A percentile compares a stretch with the other conserved stretches of the same genome.
Conservation (phyloP, 2,888 invertebrate species). For the Sarcophaga variegata region DNA sequence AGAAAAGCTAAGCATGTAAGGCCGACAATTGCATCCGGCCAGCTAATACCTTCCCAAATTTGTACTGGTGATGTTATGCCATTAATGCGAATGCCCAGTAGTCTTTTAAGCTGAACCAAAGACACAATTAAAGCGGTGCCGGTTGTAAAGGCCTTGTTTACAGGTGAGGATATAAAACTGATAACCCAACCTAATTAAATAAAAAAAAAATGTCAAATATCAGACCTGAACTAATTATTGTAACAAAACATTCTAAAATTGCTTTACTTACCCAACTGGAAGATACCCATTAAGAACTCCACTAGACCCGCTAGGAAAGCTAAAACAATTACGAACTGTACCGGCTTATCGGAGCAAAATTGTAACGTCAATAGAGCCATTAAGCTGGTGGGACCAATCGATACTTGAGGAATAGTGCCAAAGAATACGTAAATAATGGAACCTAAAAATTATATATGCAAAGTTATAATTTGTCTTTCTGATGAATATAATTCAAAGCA, state of each 20-base stretch:
- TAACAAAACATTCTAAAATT: neutral
- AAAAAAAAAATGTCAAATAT: neutral
- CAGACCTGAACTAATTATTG: neutral
- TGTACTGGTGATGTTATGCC: constrained; percentile 77
- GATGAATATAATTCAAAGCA: neutral
- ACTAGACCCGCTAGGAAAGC: constrained; percentile 90
- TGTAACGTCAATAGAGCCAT: constrained; percentile 93
- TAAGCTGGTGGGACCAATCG: constrained; percentile 96
- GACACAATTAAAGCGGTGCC: constrained; percentile 91
- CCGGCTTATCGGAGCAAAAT: constrained; percentile 86
- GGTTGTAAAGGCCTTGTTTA: constrained; percentile 92
- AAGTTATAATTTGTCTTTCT: neutral
- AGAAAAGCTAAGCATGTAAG: constrained; percentile 86
- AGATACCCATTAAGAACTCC: constrained; percentile 90
- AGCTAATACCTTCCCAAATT: constrained; percentile 83
- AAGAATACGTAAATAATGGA: constrained; percentile 93
- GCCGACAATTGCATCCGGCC: constrained; percentile 87
- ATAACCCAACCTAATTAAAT: constrained; percentile 88
- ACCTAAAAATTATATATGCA: constrained; percentile 80
- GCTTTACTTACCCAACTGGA: constrained; percentile 87
- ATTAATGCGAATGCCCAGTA: constrained; percentile 86
- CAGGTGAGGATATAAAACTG: constrained; percentile 91
- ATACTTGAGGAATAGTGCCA: constrained; percentile 93
- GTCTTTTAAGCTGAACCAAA: constrained; percentile 88
- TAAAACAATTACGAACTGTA: constrained; percentile 89